These are phyloP conservation scores for Nettapus auritus DNA, from an alignment of 2,113 vertebrate genomes.

Conservation along the genomic window DNA sequence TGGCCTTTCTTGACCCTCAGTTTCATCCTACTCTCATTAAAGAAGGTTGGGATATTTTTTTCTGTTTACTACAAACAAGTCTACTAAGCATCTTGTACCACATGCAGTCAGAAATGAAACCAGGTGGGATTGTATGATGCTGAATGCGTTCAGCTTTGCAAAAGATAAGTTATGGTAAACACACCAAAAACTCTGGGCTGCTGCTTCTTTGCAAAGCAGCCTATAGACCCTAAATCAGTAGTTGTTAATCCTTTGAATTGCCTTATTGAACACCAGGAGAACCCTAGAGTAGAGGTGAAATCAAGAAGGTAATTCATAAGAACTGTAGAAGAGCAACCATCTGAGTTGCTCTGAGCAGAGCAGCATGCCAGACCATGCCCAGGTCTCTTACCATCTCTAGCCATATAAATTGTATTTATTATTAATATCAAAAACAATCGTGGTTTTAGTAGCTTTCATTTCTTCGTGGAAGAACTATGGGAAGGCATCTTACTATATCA, in stretches of 20 bases:
- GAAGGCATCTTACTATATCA: neutral
- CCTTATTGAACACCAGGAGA: neutral
- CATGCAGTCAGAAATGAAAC: neutral
- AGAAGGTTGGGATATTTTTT: neutral
- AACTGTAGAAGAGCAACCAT: neutral
- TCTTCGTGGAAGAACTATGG: neutral
- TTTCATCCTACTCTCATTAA: neutral
- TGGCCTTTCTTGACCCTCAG: neutral
- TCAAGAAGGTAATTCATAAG: neutral
- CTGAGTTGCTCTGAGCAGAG: neutral
- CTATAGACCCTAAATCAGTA: neutral
- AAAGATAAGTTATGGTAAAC: neutral
- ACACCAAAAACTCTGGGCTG: neutral
- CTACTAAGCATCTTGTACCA: neutral
- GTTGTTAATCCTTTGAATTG: neutral
- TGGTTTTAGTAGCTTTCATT: neutral
- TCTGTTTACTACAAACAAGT: neutral
- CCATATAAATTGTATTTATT: neutral
- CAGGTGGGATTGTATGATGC: neutral
- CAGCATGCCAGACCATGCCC: rapidly evolving
- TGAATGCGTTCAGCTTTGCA: neutral
- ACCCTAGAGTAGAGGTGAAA: neutral
- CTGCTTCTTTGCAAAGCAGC: neutral
- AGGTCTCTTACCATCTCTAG: neutral
- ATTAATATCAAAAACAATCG: neutral